Conservation (phyloP, 2,797 vertebrate species). For the Champsocephalus gunnari region DNA sequence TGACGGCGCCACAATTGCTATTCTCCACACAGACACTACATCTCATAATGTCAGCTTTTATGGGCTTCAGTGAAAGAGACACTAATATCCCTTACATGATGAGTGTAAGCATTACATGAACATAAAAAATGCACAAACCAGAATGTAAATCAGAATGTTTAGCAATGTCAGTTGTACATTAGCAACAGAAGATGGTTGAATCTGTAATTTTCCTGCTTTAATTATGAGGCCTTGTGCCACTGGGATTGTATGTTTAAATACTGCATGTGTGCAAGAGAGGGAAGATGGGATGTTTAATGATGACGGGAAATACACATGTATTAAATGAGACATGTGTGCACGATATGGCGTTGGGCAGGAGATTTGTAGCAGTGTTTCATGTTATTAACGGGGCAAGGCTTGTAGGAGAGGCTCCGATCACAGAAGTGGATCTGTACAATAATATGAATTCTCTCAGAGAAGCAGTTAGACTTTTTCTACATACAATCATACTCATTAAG, state of each 20-base stretch:
- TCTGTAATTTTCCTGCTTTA: conserved; percentile 47
- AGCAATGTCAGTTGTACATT: conserved; percentile 47
- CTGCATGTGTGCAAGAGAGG: conserved; percentile 31
- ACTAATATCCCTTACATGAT: conserved; percentile 68
- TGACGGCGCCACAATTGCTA: conserved; percentile 39
- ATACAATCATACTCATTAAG: conserved; percentile 12
- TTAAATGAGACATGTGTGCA: conserved; percentile 44
- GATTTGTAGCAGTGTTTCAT: conserved; percentile 40
- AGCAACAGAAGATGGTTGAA: conserved; percentile 42
- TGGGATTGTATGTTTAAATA: conserved; percentile 55
- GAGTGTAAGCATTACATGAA: conserved; percentile 47
- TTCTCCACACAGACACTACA: conserved; percentile 46
- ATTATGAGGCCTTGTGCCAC: conserved; percentile 45
- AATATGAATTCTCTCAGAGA: conserved; percentile 32
- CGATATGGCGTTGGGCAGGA: conserved; percentile 27
- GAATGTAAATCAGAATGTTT: conserved; percentile 66
- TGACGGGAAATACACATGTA: conserved; percentile 52
- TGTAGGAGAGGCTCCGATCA: conserved; percentile 24
- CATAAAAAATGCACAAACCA: conserved; percentile 58
- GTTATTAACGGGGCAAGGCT: conserved; percentile 53
- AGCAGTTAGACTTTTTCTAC: conserved; percentile 11
- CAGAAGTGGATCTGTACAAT: conserved; percentile 27
- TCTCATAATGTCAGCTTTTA: conserved; percentile 64
- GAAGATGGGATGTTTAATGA: conserved; percentile 42
- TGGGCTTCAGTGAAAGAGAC: conserved; percentile 59